Conservation (phyloP, 2,888 invertebrate species). For the Polyommatus iphigenia region DNA sequence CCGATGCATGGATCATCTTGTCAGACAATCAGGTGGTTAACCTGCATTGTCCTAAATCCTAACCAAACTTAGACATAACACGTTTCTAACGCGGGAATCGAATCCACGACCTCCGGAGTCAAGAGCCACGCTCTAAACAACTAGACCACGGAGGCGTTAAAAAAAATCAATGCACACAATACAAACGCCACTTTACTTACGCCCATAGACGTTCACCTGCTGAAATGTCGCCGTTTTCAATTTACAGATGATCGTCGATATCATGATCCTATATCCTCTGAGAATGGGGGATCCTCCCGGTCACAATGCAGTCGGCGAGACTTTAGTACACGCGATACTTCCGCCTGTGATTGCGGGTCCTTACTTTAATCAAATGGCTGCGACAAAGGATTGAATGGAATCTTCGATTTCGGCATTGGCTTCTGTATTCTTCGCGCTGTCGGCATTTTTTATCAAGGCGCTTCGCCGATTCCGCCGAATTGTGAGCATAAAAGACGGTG, state of each 20-base stretch:
- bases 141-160: too few relatives aligned
- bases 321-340: conserved; percentile 80
- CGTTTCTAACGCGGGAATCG: too few relatives aligned
- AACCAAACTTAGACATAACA: too few relatives aligned
- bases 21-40: too few relatives aligned
- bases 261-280: conserved; percentile 65
- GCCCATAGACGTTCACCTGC: conserved; percentile 46
- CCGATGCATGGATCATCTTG: too few relatives aligned
- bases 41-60: too few relatives aligned
- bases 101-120: too few relatives aligned
- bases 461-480: conserved; percentile 2
- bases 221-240: conserved; percentile 57
- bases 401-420: conserved; percentile 72
- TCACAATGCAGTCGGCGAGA: conserved; percentile 71
- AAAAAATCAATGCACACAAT: not conserved
- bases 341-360: conserved; percentile 75
- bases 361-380: conserved; percentile 77
- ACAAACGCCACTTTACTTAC: conserved; percentile 28
- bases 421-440: conserved; percentile 63
- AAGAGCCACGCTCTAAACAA: too few relatives aligned
- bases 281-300: conserved; percentile 38
- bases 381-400: conserved; percentile 78
- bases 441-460: conserved; percentile 61
- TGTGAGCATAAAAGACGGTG: conserved; percentile 9
- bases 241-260: conserved; percentile 47